phyloP scores from a whole-genome alignment of 2,113 vertebrate species.

The Paratilapia polleni region DNA sequence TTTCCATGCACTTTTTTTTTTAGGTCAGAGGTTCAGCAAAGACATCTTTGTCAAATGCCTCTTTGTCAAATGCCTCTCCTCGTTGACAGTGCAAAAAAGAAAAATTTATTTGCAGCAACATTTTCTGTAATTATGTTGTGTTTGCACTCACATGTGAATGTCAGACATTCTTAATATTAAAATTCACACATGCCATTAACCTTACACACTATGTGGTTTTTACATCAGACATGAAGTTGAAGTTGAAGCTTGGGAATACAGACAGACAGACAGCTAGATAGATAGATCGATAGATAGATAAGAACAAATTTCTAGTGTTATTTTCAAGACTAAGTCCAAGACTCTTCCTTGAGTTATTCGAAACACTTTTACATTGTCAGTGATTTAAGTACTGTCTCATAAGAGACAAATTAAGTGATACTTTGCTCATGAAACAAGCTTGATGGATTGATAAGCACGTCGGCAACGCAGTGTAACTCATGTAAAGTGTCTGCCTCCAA shows the following conservation, averaged over 20 bases:
- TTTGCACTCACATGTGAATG: neutral
- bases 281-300: neutral
- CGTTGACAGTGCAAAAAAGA: neutral
- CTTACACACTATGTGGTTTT: neutral
- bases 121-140: slow-evolving; percentile 12
- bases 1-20: neutral
- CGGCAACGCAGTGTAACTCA: neutral
- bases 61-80: neutral
- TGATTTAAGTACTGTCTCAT: slow-evolving; percentile 59
- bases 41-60: neutral
- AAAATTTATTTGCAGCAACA: neutral
- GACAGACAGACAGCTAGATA: neutral
- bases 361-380: slow-evolving; percentile 32
- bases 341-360: slow-evolving; percentile 12
- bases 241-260: neutral
- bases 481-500: slow-evolving; percentile 51
- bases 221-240: too few relatives aligned
- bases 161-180: neutral
- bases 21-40: slow-evolving; percentile 44
- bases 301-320: neutral
- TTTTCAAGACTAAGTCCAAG: neutral
- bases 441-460: slow-evolving; percentile 59
- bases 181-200: neutral
- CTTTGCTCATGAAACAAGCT: slow-evolving; percentile 58
- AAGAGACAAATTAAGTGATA: slow-evolving; percentile 58